These are phyloP conservation scores for Fringilla coelebs DNA, from an alignment of 2,797 vertebrate genomes.

Conservation along the genomic window DNA sequence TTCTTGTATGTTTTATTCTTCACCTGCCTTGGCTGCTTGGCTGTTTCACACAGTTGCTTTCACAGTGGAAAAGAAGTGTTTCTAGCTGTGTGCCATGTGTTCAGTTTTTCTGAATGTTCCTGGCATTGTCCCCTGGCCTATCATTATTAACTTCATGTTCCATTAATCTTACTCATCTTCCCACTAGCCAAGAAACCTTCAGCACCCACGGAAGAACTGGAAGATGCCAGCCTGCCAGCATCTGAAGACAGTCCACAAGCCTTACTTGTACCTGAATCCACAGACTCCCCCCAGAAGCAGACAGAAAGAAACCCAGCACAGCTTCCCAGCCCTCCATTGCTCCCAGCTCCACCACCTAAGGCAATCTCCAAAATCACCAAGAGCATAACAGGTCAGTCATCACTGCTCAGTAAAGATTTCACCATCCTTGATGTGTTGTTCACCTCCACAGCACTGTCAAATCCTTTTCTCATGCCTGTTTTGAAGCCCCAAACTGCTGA, in stretches of 20 bases:
- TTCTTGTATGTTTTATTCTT: background rate
- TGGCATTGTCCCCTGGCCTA: constrained; percentile 35
- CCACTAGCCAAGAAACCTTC: constrained; percentile 70
- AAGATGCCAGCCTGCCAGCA: constrained; percentile 56
- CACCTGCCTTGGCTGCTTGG: background rate
- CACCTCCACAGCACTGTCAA: background rate
- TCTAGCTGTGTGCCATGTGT: background rate
- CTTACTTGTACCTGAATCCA: constrained; percentile 73
- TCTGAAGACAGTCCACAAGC: constrained; percentile 74
- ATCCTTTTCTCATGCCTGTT: background rate
- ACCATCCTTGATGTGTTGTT: background rate
- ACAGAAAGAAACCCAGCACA: constrained; percentile 69
- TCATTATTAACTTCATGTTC: constrained; percentile 38
- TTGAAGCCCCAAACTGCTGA: background rate
- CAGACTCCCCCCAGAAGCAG: constrained; percentile 68
- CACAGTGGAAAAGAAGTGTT: background rate
- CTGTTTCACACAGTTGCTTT: background rate
- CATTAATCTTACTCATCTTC: constrained; percentile 44
- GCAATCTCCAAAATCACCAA: constrained; percentile 70
- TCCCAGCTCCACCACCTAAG: constrained; percentile 77
- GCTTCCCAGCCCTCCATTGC: constrained; percentile 73
- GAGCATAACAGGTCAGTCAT: constrained; percentile 70
- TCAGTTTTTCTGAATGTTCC: constrained; percentile 25
- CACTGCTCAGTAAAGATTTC: background rate
- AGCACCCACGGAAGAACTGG: constrained; percentile 51